phyloP scores from a whole-genome alignment of 1,140 invertebrate genomes.

The Colletes latitarsis region DNA sequence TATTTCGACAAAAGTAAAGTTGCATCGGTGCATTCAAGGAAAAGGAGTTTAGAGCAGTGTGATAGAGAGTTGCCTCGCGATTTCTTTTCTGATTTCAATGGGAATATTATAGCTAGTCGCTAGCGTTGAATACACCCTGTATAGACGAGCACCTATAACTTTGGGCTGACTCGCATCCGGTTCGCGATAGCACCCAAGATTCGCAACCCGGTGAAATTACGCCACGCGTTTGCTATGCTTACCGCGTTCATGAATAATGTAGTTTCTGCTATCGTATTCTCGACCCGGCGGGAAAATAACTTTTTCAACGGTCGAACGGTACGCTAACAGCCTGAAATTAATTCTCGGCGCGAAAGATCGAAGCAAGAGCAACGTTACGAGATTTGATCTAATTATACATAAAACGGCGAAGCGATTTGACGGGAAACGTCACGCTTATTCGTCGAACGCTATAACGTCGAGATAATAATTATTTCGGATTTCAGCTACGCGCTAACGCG shows the following conservation, averaged over 20 bases:
- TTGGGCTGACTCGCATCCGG: background rate
- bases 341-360: background rate
- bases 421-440: background rate
- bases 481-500: too few species aligned
- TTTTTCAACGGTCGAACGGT: background rate
- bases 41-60: too few species aligned
- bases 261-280: background rate
- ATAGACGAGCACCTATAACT: background rate
- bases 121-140: too few species aligned
- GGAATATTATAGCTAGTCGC: too few species aligned
- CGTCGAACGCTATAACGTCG: background rate
- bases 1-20: too few species aligned
- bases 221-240: background rate
- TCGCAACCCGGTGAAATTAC: background rate
- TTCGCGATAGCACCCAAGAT: background rate
- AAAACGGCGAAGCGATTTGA: background rate
- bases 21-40: too few species aligned
- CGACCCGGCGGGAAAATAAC: background rate
- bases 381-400: background rate
- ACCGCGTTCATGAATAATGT: constrained; percentile 13
- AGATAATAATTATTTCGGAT: background rate
- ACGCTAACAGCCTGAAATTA: background rate
- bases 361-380: background rate
- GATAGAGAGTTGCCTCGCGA: too few species aligned
- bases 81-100: too few species aligned